A percentile compares a stretch with the other conserved stretches of the same genome.
phyloP scores from a whole-genome alignment of 2,797 vertebrate species.

The Poecilia picta region DNA sequence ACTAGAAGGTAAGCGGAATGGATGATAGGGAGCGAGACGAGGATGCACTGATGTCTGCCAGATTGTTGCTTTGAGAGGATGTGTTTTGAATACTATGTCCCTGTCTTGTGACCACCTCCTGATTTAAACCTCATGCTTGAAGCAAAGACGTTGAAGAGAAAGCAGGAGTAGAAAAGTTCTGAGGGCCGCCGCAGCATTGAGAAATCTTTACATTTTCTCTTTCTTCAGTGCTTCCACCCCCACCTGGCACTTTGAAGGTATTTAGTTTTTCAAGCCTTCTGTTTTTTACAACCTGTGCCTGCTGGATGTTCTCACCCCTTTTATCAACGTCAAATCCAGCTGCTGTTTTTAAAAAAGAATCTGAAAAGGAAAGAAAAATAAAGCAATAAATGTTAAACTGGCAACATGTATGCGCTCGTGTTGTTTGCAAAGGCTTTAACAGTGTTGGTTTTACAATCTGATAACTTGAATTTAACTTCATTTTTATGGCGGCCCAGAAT shows the following conservation, averaged over 20 bases:
- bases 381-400: background rate
- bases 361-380: background rate
- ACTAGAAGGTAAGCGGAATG: conserved; percentile 46
- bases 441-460: background rate
- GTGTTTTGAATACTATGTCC: conserved; percentile 57
- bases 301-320: background rate
- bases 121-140: conserved; percentile 68
- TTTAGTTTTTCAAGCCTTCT: conserved; percentile 4
- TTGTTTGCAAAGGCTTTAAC: background rate
- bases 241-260: background rate
- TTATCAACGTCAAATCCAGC: background rate
- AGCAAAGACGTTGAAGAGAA: conserved; percentile 34
- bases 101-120: conserved; percentile 58
- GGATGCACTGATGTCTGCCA: conserved; percentile 59
- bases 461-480: background rate
- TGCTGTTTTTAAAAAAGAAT: background rate
- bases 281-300: conserved; percentile 2
- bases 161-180: conserved; percentile 10
- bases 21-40: conserved; percentile 43
- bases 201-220: background rate
- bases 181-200: background rate
- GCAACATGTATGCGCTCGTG: background rate
- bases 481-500: background rate
- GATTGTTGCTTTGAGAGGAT: conserved; percentile 60
- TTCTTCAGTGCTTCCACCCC: background rate